Conservation (phyloP, 2,113 vertebrate species). For the Sus scrofa region DNA sequence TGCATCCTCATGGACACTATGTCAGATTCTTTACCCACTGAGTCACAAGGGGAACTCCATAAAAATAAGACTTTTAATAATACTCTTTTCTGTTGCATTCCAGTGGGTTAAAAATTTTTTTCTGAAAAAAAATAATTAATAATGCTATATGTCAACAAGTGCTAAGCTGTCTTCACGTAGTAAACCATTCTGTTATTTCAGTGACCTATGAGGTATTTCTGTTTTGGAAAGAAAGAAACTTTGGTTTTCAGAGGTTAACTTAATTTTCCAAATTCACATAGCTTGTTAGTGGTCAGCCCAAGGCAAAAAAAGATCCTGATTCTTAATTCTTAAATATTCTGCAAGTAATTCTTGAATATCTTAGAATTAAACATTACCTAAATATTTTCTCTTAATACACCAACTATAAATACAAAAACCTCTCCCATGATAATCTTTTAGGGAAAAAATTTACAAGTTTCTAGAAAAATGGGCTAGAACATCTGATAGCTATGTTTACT, state of each 20-base stretch:
- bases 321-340: slow-evolving; percentile 12
- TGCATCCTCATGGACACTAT: too few species aligned
- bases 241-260: slow-evolving; percentile 14
- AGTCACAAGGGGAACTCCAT: too few species aligned
- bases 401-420: neutral
- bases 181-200: neutral
- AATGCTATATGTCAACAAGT: neutral
- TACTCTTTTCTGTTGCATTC: neutral
- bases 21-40: too few species aligned
- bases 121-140: neutral
- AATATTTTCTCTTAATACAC: neutral
- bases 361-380: neutral
- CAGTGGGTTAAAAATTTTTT: neutral
- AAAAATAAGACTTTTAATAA: neutral
- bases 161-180: neutral
- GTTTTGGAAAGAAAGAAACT: slow-evolving; percentile 14
- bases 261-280: slow-evolving; percentile 8
- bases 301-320: neutral
- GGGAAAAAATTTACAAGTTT: neutral
- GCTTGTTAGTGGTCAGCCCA: neutral
- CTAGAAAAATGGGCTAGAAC: neutral
- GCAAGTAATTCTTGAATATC: slow-evolving; percentile 19
- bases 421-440: neutral
- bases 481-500: neutral
- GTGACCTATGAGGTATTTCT: neutral